These are phyloP conservation scores for western clawed frog (Xenopus tropicalis) DNA, from an alignment of 2,113 vertebrate species.

Conservation along the genomic window UCB_Xtro_10.0 CM004449.2:23284001-23284500, in stretches of 20 bases:
- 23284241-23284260: slow-evolving; percentile 3
- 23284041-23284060: slow-evolving; percentile 2
- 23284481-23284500: too few species aligned
- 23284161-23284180: slow-evolving; percentile 4
- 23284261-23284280: neutral
- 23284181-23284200: slow-evolving; percentile 2
- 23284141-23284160: slow-evolving; percentile 4
- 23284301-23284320: neutral
- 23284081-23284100: slow-evolving; percentile 1
- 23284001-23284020: slow-evolving; percentile 2
- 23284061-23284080: slow-evolving; percentile 6
- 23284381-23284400: slow-evolving; percentile 7
- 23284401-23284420: too few species aligned
- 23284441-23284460: too few species aligned
- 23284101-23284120: neutral
- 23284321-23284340: neutral
- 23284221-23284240: neutral
- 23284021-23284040: slow-evolving; percentile 1
- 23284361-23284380: neutral
- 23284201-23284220: neutral
- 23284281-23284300: neutral
- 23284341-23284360: neutral
- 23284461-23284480: too few species aligned
- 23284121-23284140: neutral
- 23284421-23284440: too few species aligned